Percentiles rank a stretch among this genome's conserved stretches.
Evolutionary conservation across 2,113 vertebrate species (phyloP).

Genomic region (Cyanocitta stelleri): DNA sequence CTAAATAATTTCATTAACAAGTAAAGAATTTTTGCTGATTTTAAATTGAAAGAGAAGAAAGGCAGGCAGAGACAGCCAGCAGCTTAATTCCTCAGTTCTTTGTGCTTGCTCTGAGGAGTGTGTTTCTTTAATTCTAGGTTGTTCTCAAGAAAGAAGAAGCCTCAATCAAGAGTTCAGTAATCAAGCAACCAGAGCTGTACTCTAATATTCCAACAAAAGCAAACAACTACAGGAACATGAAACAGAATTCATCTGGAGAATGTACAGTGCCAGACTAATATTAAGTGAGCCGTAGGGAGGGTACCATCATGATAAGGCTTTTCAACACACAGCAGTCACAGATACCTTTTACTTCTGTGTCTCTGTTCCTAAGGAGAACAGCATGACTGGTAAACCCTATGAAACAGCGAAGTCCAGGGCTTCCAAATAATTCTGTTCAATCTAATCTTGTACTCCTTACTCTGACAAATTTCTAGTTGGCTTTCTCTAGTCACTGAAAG

Average conservation of each 20-base stretch:
- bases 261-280: slow-evolving; percentile 28
- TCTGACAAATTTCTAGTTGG: slow-evolving; percentile 21
- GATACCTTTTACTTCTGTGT: slow-evolving; percentile 4
- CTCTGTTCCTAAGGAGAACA: not conserved
- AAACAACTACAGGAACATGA: slow-evolving; percentile 34
- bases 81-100: not conserved
- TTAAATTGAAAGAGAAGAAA: not conserved
- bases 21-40: not conserved
- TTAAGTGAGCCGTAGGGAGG: slow-evolving; percentile 32
- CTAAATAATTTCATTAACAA: not conserved
- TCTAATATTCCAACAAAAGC: slow-evolving; percentile 66
- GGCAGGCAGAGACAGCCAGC: not conserved
- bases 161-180: slow-evolving; percentile 55
- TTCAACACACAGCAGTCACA: not conserved
- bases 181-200: slow-evolving; percentile 60
- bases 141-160: slow-evolving; percentile 48
- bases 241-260: slow-evolving; percentile 69
- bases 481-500: not conserved
- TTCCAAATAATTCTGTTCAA: slow-evolving; percentile 45
- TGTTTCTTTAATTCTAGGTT: slow-evolving; percentile 55
- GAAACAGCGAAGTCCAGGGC: slow-evolving; percentile 47
- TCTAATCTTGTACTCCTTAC: slow-evolving; percentile 50
- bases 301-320: slow-evolving; percentile 31
- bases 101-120: slow-evolving; percentile 22
- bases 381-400: slow-evolving; percentile 14